Percentiles rank a stretch among this genome's conserved stretches.
Conservation (phyloP, 2,888 invertebrate genomes). For the Eueremaeus valkanovi region DNA sequence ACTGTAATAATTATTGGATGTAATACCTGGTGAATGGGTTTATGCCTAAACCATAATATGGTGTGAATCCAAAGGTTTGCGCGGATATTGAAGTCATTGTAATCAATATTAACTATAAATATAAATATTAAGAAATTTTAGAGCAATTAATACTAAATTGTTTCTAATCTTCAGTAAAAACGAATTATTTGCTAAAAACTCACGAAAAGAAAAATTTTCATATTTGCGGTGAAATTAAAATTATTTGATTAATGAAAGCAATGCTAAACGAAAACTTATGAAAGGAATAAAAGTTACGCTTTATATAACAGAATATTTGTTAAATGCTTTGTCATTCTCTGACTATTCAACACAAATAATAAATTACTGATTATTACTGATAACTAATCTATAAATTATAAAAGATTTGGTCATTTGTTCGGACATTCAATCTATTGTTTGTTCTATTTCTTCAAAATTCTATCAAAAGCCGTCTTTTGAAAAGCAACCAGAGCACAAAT, state of each 20-base stretch:
- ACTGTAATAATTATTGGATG: too few relatives aligned
- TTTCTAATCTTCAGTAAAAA: too few relatives aligned
- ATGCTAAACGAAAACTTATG: neutral
- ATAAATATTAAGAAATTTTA: neutral
- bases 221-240: neutral
- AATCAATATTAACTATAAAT: neutral
- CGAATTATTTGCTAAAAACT: neutral
- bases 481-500: too few relatives aligned
- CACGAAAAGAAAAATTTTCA: neutral
- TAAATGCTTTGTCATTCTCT: conserved; percentile 26
- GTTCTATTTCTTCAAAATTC: too few relatives aligned
- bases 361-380: neutral
- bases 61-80: conserved; percentile 7
- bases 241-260: neutral
- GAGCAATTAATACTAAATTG: too few relatives aligned
- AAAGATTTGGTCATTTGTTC: neutral
- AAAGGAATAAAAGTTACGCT: neutral
- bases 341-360: neutral
- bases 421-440: neutral
- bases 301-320: neutral
- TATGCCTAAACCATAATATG: conserved; percentile 17
- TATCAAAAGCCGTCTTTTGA: too few relatives aligned
- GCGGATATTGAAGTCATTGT: neutral
- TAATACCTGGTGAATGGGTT: conserved; percentile 20
- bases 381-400: neutral